A percentile compares a stretch with the other conserved stretches of the same genome.
Conservation (phyloP, 2,113 vertebrate species). For the Cheilinus undulatus region DNA sequence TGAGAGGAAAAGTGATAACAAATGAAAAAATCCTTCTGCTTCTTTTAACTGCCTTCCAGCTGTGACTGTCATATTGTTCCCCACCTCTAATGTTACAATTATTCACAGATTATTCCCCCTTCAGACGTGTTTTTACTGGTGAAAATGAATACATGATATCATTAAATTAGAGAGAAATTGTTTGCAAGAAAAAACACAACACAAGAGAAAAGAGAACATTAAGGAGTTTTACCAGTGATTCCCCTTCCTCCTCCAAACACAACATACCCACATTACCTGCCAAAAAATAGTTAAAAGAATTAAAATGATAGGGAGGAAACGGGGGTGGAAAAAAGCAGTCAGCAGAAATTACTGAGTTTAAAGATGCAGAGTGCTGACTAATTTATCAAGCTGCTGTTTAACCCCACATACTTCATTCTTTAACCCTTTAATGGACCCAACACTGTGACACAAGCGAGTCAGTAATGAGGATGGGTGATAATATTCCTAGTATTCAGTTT, state of each 20-base stretch:
- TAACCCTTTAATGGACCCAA: no score
- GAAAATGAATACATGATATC: neutral
- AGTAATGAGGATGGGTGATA: no score
- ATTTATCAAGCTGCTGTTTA: neutral
- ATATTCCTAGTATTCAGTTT: no score
- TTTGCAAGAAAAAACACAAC: neutral
- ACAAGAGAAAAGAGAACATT: neutral
- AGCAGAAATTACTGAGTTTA: neutral
- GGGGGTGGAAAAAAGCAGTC: no score
- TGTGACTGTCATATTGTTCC: conserved; percentile 41
- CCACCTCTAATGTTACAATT: conserved; percentile 39
- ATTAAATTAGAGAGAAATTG: neutral
- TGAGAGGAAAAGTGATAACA: conserved; percentile 54
- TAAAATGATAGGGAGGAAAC: neutral
- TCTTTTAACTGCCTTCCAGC: conserved; percentile 51
- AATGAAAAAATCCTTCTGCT: conserved; percentile 15
- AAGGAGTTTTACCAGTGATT: neutral
- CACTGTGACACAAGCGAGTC: no score
- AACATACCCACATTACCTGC: neutral
- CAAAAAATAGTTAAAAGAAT: neutral
- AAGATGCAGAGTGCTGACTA: neutral
- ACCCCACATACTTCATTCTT: neutral
- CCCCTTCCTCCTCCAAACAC: neutral
- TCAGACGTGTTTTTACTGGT: neutral
- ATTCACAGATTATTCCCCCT: conserved; percentile 36